Evolutionary conservation across 2,113 vertebrate genomes (phyloP).

Genomic region (Lanius ludovicianus): DNA sequence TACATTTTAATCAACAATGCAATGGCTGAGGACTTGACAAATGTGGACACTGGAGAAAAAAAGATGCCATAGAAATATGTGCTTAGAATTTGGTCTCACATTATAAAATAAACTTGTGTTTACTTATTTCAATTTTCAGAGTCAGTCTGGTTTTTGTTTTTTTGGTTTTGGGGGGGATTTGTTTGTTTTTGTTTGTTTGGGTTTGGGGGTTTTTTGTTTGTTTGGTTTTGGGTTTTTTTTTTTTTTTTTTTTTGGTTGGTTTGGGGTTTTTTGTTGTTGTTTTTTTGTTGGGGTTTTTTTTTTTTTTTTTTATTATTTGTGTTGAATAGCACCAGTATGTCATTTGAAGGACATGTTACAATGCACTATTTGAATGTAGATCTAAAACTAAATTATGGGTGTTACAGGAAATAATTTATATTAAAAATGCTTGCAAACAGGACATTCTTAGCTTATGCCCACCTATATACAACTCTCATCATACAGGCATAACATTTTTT

Average conservation of each 20-base stretch:
- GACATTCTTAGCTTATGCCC: neutral
- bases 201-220: too few relatives aligned
- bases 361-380: neutral
- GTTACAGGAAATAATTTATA: neutral
- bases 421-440: neutral
- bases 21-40: neutral
- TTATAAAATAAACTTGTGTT: neutral
- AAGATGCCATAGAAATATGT: neutral
- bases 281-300: too few relatives aligned
- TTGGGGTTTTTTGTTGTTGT: too few relatives aligned
- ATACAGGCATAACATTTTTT: neutral
- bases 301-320: neutral
- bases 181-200: too few relatives aligned
- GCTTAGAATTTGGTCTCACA: neutral
- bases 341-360: neutral
- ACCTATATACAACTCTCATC: neutral
- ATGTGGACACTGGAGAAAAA: neutral
- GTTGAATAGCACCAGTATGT: neutral
- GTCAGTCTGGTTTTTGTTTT: neutral
- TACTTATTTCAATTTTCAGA: neutral
- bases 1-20: neutral
- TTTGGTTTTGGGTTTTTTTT: neutral
- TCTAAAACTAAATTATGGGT: neutral
- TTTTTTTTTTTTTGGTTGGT: too few relatives aligned
- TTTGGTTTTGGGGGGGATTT: too few relatives aligned